Evolutionary conservation across 2,797 vertebrate species (phyloP).

Genomic region (Rhinatrema bivittatum): DNA sequence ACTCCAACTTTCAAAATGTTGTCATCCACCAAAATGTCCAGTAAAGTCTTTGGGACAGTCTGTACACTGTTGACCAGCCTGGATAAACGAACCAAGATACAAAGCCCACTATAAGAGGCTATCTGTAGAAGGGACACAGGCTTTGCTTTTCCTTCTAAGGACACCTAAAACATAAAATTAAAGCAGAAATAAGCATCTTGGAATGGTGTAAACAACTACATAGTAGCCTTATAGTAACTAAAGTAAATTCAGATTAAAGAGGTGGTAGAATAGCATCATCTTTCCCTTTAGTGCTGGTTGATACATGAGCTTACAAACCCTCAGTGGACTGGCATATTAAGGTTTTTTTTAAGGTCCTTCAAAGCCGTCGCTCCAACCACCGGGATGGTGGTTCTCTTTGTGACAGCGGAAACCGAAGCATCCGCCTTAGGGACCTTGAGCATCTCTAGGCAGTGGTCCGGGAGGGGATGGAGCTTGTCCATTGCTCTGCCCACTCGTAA

Average conservation of each 20-base stretch:
- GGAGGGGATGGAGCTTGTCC: too few species aligned
- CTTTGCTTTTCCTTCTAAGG: conserved; percentile 65
- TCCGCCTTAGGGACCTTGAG: too few species aligned
- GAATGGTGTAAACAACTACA: not conserved
- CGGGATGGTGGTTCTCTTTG: too few species aligned
- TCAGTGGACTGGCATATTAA: too few species aligned
- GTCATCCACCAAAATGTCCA: conserved; percentile 69
- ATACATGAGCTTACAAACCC: too few species aligned
- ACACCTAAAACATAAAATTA: conserved; percentile 64
- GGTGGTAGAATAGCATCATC: not conserved
- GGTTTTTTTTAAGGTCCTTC: too few species aligned
- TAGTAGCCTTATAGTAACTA: too few species aligned
- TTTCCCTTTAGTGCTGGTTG: too few species aligned
- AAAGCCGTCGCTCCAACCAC: too few species aligned
- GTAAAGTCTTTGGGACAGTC: conserved; percentile 64
- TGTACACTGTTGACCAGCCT: conserved; percentile 51
- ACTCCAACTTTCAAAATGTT: conserved; percentile 84
- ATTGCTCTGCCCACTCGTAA: too few species aligned
- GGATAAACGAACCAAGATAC: conserved; percentile 76
- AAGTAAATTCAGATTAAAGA: not conserved
- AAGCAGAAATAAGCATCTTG: not conserved
- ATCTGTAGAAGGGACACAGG: conserved; percentile 85
- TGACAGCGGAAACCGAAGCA: too few species aligned
- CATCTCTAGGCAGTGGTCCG: too few species aligned
- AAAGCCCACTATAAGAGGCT: conserved; percentile 77